These are phyloP conservation scores for Botia almorhae DNA, from an alignment of 2,797 vertebrate species.

Conservation along the genomic window DNA sequence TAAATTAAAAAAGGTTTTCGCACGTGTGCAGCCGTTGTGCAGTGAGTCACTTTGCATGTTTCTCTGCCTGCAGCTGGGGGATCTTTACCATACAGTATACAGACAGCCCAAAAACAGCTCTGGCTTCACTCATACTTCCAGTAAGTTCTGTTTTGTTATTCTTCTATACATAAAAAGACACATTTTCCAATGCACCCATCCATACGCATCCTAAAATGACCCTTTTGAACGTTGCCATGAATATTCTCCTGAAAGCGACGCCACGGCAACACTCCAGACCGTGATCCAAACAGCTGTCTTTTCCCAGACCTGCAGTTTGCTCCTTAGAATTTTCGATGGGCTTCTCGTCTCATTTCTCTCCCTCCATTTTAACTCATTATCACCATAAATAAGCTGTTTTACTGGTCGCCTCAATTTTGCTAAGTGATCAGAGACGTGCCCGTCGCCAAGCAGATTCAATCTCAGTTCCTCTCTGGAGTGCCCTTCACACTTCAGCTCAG, in stretches of 20 bases:
- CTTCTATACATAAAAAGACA: neutral
- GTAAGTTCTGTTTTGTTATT: slow-evolving; percentile 77
- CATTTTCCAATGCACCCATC: neutral
- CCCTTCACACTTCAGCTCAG: slow-evolving; percentile 15
- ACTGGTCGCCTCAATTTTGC: slow-evolving; percentile 1
- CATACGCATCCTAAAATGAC: neutral
- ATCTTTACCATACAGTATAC: slow-evolving; percentile 93
- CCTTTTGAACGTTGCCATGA: slow-evolving; percentile 11
- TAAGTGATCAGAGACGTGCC: slow-evolving; percentile 26
- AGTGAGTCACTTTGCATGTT: slow-evolving; percentile 6
- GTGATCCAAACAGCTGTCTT: slow-evolving; percentile 11
- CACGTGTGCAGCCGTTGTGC: neutral
- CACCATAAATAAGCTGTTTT: slow-evolving; percentile 31
- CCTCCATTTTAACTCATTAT: slow-evolving; percentile 1
- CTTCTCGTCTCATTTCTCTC: neutral
- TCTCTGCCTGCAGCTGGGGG: slow-evolving; percentile 85
- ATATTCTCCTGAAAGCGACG: slow-evolving; percentile 10
- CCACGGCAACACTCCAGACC: neutral
- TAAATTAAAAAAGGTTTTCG: neutral
- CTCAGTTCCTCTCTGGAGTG: slow-evolving; percentile 10
- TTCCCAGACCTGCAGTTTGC: slow-evolving; percentile 12
- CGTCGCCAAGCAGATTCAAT: slow-evolving; percentile 14
- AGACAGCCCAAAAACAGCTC: slow-evolving; percentile 93
- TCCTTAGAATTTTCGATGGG: slow-evolving; percentile 14
- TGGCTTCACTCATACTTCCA: slow-evolving; percentile 96